phyloP scores from a whole-genome alignment of 1,140 invertebrate genomes.

The Phortica variegata region DNA sequence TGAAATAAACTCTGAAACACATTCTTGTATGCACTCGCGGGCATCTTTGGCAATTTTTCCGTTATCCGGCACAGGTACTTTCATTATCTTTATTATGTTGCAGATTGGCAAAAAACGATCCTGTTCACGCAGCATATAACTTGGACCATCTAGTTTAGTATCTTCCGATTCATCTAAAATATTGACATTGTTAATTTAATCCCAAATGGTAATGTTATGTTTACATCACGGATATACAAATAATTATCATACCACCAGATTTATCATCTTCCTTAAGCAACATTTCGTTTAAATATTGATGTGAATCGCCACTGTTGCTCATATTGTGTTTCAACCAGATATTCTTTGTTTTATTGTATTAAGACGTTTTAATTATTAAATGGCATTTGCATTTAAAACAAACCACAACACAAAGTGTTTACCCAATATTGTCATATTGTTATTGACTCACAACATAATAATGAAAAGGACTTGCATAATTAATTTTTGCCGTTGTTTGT shows the following conservation, averaged over 20 bases:
- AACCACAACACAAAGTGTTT: too few species aligned
- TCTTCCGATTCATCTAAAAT: constrained; percentile 40
- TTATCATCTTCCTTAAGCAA: constrained; percentile 43
- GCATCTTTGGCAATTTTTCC: constrained; percentile 99
- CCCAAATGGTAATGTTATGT: not conserved
- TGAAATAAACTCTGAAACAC: constrained; percentile 99
- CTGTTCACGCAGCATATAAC: constrained; percentile 72
- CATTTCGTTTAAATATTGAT: constrained; percentile 40
- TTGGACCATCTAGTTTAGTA: constrained; percentile 35
- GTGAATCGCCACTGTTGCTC: constrained; percentile 50
- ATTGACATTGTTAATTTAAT: not conserved
- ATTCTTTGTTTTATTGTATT: too few species aligned
- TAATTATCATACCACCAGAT: constrained; percentile 41
- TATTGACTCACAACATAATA: too few species aligned
- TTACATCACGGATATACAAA: not conserved
- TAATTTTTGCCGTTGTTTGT: too few species aligned
- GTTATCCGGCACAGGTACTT: constrained; percentile 91
- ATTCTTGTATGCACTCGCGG: constrained; percentile 98
- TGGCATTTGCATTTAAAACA: too few species aligned
- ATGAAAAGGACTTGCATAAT: too few species aligned
- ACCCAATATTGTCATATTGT: too few species aligned
- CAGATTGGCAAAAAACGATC: constrained; percentile 97
- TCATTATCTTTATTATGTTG: constrained; percentile 99
- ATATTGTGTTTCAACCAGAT: too few species aligned
- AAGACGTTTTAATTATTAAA: too few species aligned